These are phyloP conservation scores for Thomomys bottae DNA, from an alignment of 2,113 vertebrate species.

Conservation along the genomic window DNA sequence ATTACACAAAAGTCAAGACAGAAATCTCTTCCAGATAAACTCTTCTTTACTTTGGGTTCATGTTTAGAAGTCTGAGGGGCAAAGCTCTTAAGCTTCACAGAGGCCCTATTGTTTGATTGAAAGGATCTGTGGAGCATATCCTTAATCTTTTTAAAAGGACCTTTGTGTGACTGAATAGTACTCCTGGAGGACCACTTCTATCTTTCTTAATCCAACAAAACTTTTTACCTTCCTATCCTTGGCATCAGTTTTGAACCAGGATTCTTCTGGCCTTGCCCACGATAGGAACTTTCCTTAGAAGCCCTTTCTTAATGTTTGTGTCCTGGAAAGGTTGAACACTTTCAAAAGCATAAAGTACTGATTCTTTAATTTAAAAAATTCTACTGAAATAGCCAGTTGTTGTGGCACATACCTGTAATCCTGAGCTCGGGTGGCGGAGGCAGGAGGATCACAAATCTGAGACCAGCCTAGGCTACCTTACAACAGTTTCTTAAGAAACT, in stretches of 20 bases:
- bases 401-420: no score
- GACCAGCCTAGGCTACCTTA: no score
- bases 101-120: slow-evolving; percentile 9
- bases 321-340: neutral
- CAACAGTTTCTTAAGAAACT: no score
- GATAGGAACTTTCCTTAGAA: neutral
- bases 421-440: no score
- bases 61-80: neutral
- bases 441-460: no score
- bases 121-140: neutral
- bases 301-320: neutral
- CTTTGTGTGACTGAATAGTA: neutral
- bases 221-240: neutral
- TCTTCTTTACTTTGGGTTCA: neutral
- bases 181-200: neutral
- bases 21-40: neutral
- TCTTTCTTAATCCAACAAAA: neutral
- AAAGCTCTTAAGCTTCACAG: neutral
- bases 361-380: neutral
- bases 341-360: neutral
- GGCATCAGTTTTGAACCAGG: neutral
- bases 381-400: no score
- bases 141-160: slow-evolving; percentile 13
- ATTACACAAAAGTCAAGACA: slow-evolving; percentile 21
- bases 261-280: neutral